Conservation (phyloP, 2,888 invertebrate genomes). For the Luffia ferchaultella region DNA sequence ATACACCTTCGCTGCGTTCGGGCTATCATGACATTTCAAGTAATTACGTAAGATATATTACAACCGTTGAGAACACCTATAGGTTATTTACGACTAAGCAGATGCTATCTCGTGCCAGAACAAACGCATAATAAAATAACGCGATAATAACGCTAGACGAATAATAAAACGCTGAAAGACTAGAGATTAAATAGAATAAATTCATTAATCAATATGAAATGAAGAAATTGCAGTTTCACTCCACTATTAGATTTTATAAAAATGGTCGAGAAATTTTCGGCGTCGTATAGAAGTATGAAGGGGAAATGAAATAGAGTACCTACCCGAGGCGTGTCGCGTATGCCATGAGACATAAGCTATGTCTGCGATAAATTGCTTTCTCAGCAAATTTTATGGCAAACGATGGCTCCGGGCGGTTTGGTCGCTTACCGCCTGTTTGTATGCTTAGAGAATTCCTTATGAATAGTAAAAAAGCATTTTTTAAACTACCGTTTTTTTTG, state of each 20-base stretch:
- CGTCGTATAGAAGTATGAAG: background rate
- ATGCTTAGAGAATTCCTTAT: too few relatives aligned
- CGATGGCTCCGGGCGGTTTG: background rate
- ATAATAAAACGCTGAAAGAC: background rate
- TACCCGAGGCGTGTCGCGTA: background rate
- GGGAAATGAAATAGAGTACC: background rate
- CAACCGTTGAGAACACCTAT: background rate
- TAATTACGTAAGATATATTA: too few relatives aligned
- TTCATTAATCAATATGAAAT: background rate
- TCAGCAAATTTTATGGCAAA: background rate
- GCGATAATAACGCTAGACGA: too few relatives aligned
- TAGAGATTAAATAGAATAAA: background rate
- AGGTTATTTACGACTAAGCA: background rate
- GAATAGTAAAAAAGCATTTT: too few relatives aligned
- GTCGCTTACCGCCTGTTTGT: background rate
- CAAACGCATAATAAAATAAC: too few relatives aligned
- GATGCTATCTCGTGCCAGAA: background rate
- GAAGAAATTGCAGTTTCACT: background rate
- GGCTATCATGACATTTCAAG: too few relatives aligned
- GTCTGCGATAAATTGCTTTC: background rate
- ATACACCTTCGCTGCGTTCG: too few relatives aligned
- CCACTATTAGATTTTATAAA: too few relatives aligned
- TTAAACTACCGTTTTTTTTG: too few relatives aligned
- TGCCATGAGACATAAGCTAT: background rate
- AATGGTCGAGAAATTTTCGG: background rate